A percentile compares a stretch with the other conserved stretches of the same genome.
Evolutionary conservation across 2,113 vertebrate genomes (phyloP).

Genomic region (Paracanthobrama guichenoti): DNA sequence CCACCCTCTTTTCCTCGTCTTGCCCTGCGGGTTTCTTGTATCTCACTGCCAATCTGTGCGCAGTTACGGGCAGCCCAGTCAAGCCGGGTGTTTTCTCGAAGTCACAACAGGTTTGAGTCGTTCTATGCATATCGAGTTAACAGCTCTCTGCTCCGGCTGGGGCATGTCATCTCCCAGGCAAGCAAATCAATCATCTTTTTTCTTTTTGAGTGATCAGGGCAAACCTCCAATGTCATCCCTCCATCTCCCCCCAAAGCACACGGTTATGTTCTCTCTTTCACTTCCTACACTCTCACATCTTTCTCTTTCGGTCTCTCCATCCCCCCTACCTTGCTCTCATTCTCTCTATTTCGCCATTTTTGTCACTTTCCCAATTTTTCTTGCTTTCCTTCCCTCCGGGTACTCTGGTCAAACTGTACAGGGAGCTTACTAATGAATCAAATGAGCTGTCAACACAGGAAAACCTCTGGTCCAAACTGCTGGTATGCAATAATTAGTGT

Average conservation of each 20-base stretch:
- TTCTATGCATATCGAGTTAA: constrained; percentile 68
- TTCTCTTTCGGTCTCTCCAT: not conserved
- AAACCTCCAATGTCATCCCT: constrained; percentile 62
- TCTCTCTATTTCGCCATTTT: constrained; percentile 26
- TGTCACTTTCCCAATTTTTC: constrained; percentile 46
- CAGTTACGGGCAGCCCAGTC: not conserved
- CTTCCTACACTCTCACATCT: not conserved
- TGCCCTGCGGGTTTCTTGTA: not conserved
- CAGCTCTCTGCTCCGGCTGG: constrained; percentile 69
- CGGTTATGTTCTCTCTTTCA: not conserved
- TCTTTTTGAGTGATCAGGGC: constrained; percentile 65
- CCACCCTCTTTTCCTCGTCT: constrained; percentile 11
- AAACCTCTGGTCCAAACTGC: constrained; percentile 51
- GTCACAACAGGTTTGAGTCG: constrained; percentile 69
- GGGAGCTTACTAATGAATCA: constrained; percentile 72
- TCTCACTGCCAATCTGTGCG: constrained; percentile 41
- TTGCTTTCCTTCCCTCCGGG: constrained; percentile 57
- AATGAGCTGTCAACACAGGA: constrained; percentile 71
- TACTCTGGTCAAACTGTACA: constrained; percentile 64
- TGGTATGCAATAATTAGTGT: constrained; percentile 71
- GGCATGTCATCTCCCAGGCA: constrained; percentile 68
- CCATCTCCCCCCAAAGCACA: constrained; percentile 17
- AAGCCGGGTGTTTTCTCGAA: constrained; percentile 68
- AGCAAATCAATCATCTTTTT: constrained; percentile 76
- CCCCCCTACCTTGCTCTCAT: constrained; percentile 19